Evolutionary conservation across 2,888 invertebrate species (phyloP), one percentile per base, ranked within the genome.

Genomic region (Drosophila paracracens): DNA sequence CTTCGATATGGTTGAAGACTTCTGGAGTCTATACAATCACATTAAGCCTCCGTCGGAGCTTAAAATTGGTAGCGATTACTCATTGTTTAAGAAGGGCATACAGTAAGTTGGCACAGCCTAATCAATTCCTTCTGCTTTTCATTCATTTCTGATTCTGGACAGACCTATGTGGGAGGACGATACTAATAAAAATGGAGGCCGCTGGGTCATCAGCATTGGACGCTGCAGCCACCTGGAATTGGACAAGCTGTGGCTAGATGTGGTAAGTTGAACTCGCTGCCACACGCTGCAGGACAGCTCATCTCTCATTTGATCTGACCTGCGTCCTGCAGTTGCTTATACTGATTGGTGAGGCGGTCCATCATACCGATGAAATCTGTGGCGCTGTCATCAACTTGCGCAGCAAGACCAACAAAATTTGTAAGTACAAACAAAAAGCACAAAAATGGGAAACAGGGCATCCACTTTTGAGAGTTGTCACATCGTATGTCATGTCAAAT

Each of bases 351-450:
- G 99, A 99, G 94, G 97, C 98, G 68, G 99, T 99, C 93, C 98
- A 98, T 84, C 95, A 96, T 92, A 96, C 97, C 78, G 97, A 98
- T 81, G 97, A 98, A 93, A 95, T 99, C 76, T 98, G 98, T 94
- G 99, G 99, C 63, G 98, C 99, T 82, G 98, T 98, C 83, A 98
- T 99, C 72, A 99, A 98, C 94, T 95, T 99, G 87, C 95, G 99
- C 93, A 94, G 94, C 93, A 99, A 98, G 93, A 95, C 96, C 85
- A 98, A 98, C 94, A 99, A 98, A 95, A 96, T 98, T 72, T 87
- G 86, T 87, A 66, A 79, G 90, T 87, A 64, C 27, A 31, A 29
- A 51, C 50, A n/a, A 21, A 46, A 8, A 6, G 7, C 46, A 4
- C 13, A 4, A 46, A 21, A 36, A 54, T 54, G 36, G 7, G 36